A percentile compares a stretch with the other conserved stretches of the same genome.
Conservation (phyloP, 2,888 invertebrate species). For the Tyria jacobaeae region DNA sequence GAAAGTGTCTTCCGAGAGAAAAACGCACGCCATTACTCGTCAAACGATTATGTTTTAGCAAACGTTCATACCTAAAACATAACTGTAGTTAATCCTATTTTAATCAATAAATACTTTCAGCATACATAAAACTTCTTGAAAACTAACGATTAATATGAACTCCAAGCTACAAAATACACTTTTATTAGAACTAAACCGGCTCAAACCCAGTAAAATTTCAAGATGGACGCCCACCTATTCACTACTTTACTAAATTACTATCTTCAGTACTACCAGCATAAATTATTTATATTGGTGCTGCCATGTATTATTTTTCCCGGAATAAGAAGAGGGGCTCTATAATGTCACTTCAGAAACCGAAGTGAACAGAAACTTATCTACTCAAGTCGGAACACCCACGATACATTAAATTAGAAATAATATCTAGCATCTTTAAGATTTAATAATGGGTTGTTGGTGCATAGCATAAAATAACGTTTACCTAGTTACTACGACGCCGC, state of each 20-base stretch:
- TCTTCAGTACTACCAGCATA: conserved; percentile 32
- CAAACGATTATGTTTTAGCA: conserved; percentile 83
- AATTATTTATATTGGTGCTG: conserved; percentile 32
- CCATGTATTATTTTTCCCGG: conserved; percentile 16
- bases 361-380: no score
- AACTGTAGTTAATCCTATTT: conserved; percentile 88
- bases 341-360: background rate
- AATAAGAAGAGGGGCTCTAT: background rate
- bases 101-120: conserved; percentile 78
- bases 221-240: conserved; percentile 92
- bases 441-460: no score
- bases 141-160: conserved; percentile 79
- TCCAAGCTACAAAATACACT: conserved; percentile 83
- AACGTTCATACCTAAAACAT: conserved; percentile 90
- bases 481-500: no score
- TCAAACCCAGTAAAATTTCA: conserved; percentile 91
- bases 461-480: no score
- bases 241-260: conserved; percentile 61
- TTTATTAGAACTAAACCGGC: conserved; percentile 89
- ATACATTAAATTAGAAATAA: no score
- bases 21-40: conserved; percentile 90
- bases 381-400: no score
- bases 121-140: conserved; percentile 81
- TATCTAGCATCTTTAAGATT: no score
- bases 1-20: conserved; percentile 87